These are phyloP conservation scores for Microctonus hyperodae DNA, from an alignment of 2,888 invertebrate genomes.

Conservation along the genomic window DNA sequence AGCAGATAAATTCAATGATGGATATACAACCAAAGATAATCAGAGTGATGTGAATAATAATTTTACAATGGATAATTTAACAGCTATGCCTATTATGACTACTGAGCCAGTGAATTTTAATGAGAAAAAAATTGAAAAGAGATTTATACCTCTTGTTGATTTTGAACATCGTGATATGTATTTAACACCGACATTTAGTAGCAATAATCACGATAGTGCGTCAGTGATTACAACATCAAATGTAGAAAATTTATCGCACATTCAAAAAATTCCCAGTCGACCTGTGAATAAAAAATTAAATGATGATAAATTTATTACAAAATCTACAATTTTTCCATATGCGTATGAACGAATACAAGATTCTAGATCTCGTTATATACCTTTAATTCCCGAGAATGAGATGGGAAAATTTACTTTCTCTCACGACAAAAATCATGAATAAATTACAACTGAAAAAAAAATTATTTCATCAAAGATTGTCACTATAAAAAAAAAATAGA, in stretches of 20 bases:
- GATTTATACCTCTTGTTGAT: conserved; percentile 55
- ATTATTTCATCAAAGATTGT: background rate
- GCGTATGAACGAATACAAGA: conserved; percentile 58
- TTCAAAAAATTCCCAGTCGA: conserved; percentile 51
- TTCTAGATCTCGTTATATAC: conserved; percentile 59
- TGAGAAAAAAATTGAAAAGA: conserved; percentile 39
- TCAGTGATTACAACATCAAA: conserved; percentile 23
- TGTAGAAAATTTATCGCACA: conserved; percentile 46
- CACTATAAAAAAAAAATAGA: background rate
- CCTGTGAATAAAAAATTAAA: conserved; percentile 19
- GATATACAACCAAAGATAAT: conserved; percentile 1
- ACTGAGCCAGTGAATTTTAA: background rate
- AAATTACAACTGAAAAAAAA: background rate
- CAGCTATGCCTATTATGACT: background rate
- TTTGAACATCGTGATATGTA: conserved; percentile 38
- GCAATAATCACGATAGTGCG: conserved; percentile 11
- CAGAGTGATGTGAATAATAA: background rate
- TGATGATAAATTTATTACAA: conserved; percentile 24
- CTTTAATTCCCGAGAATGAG: conserved; percentile 57
- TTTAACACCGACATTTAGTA: conserved; percentile 30
- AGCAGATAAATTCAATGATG: background rate
- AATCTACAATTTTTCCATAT: conserved; percentile 56
- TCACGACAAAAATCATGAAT: conserved; percentile 50
- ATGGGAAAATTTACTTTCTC: conserved; percentile 43
- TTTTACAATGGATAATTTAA: background rate